Conservation (phyloP, 1,140 invertebrate species). For the Fopius arisanus region DNA sequence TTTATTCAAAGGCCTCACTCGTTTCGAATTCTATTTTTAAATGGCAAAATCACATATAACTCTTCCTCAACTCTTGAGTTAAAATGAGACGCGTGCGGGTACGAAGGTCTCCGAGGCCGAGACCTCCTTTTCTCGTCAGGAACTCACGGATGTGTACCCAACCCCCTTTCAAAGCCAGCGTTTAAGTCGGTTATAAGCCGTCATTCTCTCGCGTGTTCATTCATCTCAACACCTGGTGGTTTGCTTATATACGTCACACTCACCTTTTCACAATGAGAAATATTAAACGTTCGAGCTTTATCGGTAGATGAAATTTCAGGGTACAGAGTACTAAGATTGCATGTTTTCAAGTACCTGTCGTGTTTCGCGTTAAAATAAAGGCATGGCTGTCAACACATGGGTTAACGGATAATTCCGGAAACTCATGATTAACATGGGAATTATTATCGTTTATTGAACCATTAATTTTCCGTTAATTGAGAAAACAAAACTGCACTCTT, state of each 20-base stretch:
- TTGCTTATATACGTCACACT: not conserved
- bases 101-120: conserved; percentile 21
- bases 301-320: not conserved
- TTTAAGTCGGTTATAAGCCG: not conserved
- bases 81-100: conserved; percentile 15
- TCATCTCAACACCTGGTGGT: conserved; percentile 1
- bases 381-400: too few species aligned
- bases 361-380: too few species aligned
- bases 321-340: not conserved
- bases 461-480: too few species aligned
- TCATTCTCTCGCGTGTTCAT: conserved; percentile 3
- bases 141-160: conserved; percentile 4
- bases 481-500: too few species aligned
- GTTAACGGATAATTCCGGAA: not conserved
- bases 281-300: not conserved
- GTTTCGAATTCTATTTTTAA: conserved; percentile 17
- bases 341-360: not conserved
- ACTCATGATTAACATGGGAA: not conserved
- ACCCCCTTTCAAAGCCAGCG: not conserved
- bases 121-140: conserved; percentile 13
- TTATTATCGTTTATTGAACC: not conserved
- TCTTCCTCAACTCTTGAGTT: conserved; percentile 12
- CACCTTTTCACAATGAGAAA: not conserved
- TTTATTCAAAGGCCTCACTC: conserved; percentile 7
- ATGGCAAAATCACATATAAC: conserved; percentile 3